Base-by-base conservation (phyloP, 2,888 invertebrate genomes). In the Melanchra persicariae region DNA sequence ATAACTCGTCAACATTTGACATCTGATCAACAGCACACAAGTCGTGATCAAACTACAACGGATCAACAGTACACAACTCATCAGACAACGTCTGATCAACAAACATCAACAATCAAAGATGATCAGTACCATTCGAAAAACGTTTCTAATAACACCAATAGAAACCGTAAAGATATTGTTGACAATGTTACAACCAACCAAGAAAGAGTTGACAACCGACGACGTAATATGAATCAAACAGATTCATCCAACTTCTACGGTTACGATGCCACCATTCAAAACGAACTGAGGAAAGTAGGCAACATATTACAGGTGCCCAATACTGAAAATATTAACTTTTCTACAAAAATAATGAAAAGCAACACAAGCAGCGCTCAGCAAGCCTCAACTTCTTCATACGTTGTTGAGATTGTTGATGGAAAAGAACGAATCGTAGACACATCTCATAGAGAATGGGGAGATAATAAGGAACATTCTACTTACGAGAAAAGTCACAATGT, bases 351-450 rank as follows among this genome's bases (percentile, higher is more conserved):
- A 52, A 92, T 96, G 71, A 96, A 97, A 84, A 96, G 97, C 81
- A 96, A 96, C 81, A 96, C 96, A 57, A 96, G 96, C 72, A 96
- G 97, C 70, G 95, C 96, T 61, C 95, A 97, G 64, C 96, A 97
- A 91, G 97, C 96, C 67, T 96, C 97, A 22, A 96, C 96, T 10
- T 96, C 97, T 9, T 97, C 97, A 59, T 97, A 97, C 84, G 96
- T 96, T 6, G 95, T 97, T 71, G 97, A 97, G 93, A 94, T 97
- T 61, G 95, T 97, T 45, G 96, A 97, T 87, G 97, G 97, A 5
- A 96, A 97, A 87, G 96, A 97, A 90, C 92, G 94, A 74, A 92
- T 97, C 49, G 93, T 97, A 17, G 97, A 97, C 75, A 95, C 96
- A 80, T 95, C 96, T 78, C 96, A 96, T 65, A 96, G 97, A 86